phyloP scores from a whole-genome alignment of 2,797 vertebrate species.

The Sebastes matsubarae region DNA sequence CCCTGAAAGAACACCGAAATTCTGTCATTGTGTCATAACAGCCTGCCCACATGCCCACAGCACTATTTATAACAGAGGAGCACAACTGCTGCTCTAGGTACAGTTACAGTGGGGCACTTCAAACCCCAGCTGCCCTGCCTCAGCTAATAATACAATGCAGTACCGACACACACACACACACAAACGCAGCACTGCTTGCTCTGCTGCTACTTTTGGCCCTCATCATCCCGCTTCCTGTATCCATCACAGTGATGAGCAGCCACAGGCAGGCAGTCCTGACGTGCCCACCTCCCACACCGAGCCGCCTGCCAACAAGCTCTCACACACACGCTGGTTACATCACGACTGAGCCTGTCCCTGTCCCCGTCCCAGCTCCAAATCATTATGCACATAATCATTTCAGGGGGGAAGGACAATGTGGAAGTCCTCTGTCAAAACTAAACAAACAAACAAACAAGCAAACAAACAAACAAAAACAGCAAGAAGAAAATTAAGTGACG shows the following conservation, averaged over 20 bases:
- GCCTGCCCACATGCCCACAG: slow-evolving; percentile 64
- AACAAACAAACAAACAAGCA: neutral
- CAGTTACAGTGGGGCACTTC: slow-evolving; percentile 77
- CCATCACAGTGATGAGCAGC: slow-evolving; percentile 57
- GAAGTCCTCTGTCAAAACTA: neutral
- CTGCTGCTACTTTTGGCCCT: slow-evolving; percentile 41
- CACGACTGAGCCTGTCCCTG: slow-evolving; percentile 31
- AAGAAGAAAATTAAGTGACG: neutral
- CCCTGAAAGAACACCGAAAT: slow-evolving; percentile 73
- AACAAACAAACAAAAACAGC: neutral
- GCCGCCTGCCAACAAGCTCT: slow-evolving; percentile 53
- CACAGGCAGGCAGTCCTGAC: slow-evolving; percentile 40
- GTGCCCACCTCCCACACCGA: slow-evolving; percentile 40
- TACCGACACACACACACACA: slow-evolving; percentile 16
- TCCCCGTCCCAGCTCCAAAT: slow-evolving; percentile 49
- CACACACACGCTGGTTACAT: slow-evolving; percentile 55
- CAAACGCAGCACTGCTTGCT: neutral
- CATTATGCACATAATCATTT: slow-evolving; percentile 51
- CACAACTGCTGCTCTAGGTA: slow-evolving; percentile 81
- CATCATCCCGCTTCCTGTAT: slow-evolving; percentile 55
- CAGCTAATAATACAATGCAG: slow-evolving; percentile 68
- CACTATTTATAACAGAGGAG: slow-evolving; percentile 78
- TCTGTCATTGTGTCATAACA: slow-evolving; percentile 75
- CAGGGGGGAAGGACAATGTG: neutral
- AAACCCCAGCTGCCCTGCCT: slow-evolving; percentile 69